Evolutionary conservation across 1,140 invertebrate genomes (phyloP), one percentile per base, ranked within the genome.

Genomic region (Drosophila saltans): DNA sequence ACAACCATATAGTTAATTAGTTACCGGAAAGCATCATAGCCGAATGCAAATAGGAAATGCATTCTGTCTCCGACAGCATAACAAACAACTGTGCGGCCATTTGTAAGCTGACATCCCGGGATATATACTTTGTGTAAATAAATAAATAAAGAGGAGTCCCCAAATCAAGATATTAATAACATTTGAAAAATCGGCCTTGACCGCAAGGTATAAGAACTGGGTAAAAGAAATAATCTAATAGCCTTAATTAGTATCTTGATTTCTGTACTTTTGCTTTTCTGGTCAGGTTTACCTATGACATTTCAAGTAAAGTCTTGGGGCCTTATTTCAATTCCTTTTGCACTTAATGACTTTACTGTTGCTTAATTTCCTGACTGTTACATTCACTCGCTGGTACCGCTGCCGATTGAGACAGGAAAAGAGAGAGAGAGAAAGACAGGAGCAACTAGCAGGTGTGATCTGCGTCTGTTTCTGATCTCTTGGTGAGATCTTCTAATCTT

Each of bases 331-430:
- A 26, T 39, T 64, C 60, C 43, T 43, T 69, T 76, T 24, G 30
- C 28, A 30, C 28, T n/a, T 36, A 76, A 64, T 61, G 59, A 58
- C 66, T 55, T 26, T 6, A 28, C 65, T 67, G 65, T 72, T 65
- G 69, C 72, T 69, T 60, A 64, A 64, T 80, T 72, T 63, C 30
- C 10, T 21, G 40, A 55, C 67, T 76, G 77, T 84, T 67, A 81
- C 82, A 86, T 81, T 78, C 81, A 72, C 74, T 67, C 61, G 26
- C 57, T 67, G 28, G 30, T 75, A 82, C 74, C 71, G 78, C 69
- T 67, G 80, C 62, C 70, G 77, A 28, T 36, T 30, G 11, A 33
- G 9, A 10, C 9, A 24, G 41, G 64, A 62, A 59, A 71, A 61
- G 62, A 41, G 56, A 45, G 64, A 43, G 55, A 74, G 16, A 16